These are phyloP conservation scores for Turnix velox DNA, from an alignment of 2,113 vertebrate genomes.

Conservation along the genomic window DNA sequence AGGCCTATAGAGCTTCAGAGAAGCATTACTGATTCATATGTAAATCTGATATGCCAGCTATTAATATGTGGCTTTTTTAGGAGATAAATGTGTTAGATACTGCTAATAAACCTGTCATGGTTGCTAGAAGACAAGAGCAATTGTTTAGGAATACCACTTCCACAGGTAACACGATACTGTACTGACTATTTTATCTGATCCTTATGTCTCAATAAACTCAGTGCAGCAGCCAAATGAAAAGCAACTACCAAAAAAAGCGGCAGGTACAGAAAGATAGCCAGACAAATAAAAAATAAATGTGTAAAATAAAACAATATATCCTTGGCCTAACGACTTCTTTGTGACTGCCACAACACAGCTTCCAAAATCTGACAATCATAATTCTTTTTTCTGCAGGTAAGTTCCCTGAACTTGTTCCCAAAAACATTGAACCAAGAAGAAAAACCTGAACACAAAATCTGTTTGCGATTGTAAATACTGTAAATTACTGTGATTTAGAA, in stretches of 20 bases:
- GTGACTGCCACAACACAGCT: background rate
- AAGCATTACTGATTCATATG: background rate
- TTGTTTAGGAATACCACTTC: background rate
- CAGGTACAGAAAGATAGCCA: background rate
- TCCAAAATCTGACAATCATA: background rate
- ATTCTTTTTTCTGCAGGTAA: background rate
- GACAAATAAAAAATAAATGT: background rate
- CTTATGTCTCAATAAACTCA: background rate
- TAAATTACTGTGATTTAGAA: background rate
- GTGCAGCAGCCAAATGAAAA: background rate
- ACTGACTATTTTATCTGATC: background rate
- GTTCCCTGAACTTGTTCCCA: too few relatives aligned
- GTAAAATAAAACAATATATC: background rate
- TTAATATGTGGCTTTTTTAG: background rate
- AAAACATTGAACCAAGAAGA: too few relatives aligned
- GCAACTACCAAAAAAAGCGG: background rate
- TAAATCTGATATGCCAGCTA: background rate
- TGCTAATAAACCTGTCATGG: background rate
- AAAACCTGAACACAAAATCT: background rate
- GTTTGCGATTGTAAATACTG: background rate
- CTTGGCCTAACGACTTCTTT: background rate
- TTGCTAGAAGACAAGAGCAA: background rate
- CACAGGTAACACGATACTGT: background rate
- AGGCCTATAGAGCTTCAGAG: background rate
- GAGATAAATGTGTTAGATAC: background rate